These are phyloP conservation scores for Trachelus troglodyta DNA, from an alignment of 2,888 invertebrate genomes.

Conservation along the genomic window DNA sequence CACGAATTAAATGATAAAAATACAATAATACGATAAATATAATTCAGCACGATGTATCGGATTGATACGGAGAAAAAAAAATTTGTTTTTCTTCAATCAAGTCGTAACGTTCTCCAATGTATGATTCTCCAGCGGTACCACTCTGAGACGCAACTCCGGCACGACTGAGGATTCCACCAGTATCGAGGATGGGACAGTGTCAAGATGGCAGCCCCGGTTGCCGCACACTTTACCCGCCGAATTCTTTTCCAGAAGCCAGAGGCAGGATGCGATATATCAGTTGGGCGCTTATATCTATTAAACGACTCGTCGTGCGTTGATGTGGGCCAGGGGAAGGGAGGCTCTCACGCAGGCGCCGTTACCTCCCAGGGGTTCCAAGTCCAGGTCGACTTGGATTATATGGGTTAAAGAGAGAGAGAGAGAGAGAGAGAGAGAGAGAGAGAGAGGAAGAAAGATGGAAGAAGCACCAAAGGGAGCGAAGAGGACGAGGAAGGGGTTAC, in stretches of 20 bases:
- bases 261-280: conserved; percentile 38
- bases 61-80: background rate
- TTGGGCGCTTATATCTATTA: conserved; percentile 31
- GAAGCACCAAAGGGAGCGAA: background rate
- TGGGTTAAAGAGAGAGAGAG: background rate
- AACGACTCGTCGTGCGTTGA: conserved; percentile 4
- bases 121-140: conserved; percentile 32
- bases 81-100: background rate
- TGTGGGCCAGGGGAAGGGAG: conserved; percentile 11
- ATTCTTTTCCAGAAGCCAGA: conserved; percentile 49
- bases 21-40: background rate
- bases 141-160: conserved; percentile 57
- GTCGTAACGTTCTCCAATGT: background rate
- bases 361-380: background rate
- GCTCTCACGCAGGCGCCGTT: conserved; percentile 8
- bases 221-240: conserved; percentile 20
- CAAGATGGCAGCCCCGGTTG: conserved; percentile 40
- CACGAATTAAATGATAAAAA: background rate
- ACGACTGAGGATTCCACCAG: conserved; percentile 50
- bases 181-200: conserved; percentile 41
- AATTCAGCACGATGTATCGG: background rate
- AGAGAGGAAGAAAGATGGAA: background rate
- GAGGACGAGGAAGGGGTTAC: conserved; percentile 18
- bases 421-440: background rate
- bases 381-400: background rate